Percentiles rank a stretch among this genome's conserved stretches.
Conservation (phyloP, 2,888 invertebrate genomes). For the Sinohyriopsis cumingii region DNA sequence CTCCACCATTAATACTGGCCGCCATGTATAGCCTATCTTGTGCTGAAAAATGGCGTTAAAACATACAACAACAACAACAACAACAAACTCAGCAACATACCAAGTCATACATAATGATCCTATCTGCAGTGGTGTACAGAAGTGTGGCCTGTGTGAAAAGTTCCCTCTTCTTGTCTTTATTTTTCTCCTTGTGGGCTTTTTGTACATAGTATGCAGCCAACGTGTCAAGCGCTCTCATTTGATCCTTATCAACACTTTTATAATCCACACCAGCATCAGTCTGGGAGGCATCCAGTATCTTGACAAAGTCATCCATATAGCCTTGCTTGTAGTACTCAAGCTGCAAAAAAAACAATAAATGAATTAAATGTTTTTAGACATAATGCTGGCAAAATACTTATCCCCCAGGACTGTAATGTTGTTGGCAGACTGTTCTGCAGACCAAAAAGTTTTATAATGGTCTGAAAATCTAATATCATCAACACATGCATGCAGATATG, state of each 20-base stretch:
- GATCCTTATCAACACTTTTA: conserved; percentile 92
- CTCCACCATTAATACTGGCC: too few species aligned
- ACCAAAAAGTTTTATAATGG: neutral
- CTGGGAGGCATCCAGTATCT: conserved; percentile 91
- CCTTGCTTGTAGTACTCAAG: conserved; percentile 96
- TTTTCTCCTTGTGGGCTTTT: conserved; percentile 87
- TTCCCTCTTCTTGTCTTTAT: conserved; percentile 92
- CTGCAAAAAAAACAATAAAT: conserved; percentile 75
- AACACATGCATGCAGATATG: too few species aligned
- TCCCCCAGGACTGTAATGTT: too few species aligned
- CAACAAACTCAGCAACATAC: conserved; percentile 73
- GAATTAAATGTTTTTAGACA: neutral
- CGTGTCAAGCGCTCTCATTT: conserved; percentile 98
- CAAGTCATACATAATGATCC: conserved; percentile 99
- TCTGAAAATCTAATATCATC: too few species aligned
- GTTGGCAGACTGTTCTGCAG: too few species aligned
- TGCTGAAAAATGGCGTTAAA: too few species aligned
- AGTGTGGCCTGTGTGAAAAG: conserved; percentile 93
- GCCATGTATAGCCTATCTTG: too few species aligned
- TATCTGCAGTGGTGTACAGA: conserved; percentile 98
- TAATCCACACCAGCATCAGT: conserved; percentile 71
- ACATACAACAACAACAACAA: too few species aligned
- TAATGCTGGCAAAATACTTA: too few species aligned
- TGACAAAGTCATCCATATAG: conserved; percentile 93
- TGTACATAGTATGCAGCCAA: conserved; percentile 98